Evolutionary conservation across 2,888 invertebrate species (phyloP).

Genomic region (Bedellia somnulentella): DNA sequence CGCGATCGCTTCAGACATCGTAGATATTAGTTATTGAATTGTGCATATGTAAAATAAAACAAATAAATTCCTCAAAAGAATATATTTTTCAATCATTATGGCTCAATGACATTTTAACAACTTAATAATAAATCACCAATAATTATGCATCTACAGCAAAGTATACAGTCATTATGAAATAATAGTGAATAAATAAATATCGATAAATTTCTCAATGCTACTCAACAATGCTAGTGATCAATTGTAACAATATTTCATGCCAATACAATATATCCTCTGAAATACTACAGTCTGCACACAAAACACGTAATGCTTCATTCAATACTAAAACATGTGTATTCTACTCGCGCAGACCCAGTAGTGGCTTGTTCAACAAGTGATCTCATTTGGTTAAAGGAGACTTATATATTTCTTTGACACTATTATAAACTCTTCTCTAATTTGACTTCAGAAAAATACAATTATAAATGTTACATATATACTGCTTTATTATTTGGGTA

Average conservation of each 20-base stretch:
- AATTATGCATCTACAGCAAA: slow-evolving; percentile 53
- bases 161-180: slow-evolving; percentile 28
- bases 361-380: slow-evolving; percentile 4
- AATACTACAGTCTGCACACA: slow-evolving; percentile 25
- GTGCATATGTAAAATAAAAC: slow-evolving; percentile 18
- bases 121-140: slow-evolving; percentile 57
- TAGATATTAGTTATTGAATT: no score
- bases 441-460: no score
- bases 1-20: not conserved
- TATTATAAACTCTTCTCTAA: no score
- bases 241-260: slow-evolving; percentile 57
- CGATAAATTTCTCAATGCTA: slow-evolving; percentile 50
- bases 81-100: slow-evolving; percentile 61
- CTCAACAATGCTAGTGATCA: slow-evolving; percentile 53
- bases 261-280: slow-evolving; percentile 29
- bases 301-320: slow-evolving; percentile 25
- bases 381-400: no score
- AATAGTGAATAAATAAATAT: slow-evolving; percentile 49
- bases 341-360: not conserved
- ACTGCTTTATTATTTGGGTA: no score
- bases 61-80: slow-evolving; percentile 43
- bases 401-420: no score
- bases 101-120: slow-evolving; percentile 61
- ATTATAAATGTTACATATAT: no score
- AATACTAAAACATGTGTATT: not conserved